These are phyloP conservation scores for Brachyhypopomus gauderio DNA, from an alignment of 2,113 vertebrate genomes.

Conservation along the genomic window DNA sequence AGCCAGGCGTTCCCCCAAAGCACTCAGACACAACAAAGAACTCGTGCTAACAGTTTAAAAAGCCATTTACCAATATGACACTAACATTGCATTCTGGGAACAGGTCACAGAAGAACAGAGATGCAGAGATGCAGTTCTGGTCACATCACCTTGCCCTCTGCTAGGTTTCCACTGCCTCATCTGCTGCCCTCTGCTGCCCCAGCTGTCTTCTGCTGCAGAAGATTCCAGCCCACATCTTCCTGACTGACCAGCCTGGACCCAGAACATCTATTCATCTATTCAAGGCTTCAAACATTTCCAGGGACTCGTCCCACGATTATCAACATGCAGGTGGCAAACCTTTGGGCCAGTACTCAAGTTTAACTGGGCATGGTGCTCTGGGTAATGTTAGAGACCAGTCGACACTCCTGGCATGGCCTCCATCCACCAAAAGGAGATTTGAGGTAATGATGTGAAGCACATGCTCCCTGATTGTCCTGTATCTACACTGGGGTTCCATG, in stretches of 20 bases:
- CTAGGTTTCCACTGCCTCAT: constrained; percentile 19
- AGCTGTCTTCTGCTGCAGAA: constrained; percentile 10
- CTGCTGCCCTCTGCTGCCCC: background rate
- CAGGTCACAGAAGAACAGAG: background rate
- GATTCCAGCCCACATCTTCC: no score
- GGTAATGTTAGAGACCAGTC: constrained; percentile 3
- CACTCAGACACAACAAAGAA: no score
- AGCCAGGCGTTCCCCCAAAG: background rate
- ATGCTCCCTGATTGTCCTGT: background rate
- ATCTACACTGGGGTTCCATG: background rate
- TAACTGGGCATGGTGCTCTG: constrained; percentile 37
- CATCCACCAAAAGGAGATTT: background rate
- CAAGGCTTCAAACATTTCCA: constrained; percentile 34
- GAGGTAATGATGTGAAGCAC: constrained; percentile 22
- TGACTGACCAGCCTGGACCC: constrained; percentile 5
- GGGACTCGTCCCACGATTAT: constrained; percentile 47
- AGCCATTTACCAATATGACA: no score
- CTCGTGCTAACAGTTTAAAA: no score
- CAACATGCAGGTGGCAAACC: constrained; percentile 65
- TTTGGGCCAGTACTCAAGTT: constrained; percentile 36
- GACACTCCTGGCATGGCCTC: background rate
- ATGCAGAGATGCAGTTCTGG: background rate
- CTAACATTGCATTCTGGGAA: background rate
- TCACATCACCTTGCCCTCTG: background rate
- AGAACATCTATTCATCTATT: constrained; percentile 28